phyloP scores from a whole-genome alignment of 2,888 invertebrate species.

The Harmothoe impar region DNA sequence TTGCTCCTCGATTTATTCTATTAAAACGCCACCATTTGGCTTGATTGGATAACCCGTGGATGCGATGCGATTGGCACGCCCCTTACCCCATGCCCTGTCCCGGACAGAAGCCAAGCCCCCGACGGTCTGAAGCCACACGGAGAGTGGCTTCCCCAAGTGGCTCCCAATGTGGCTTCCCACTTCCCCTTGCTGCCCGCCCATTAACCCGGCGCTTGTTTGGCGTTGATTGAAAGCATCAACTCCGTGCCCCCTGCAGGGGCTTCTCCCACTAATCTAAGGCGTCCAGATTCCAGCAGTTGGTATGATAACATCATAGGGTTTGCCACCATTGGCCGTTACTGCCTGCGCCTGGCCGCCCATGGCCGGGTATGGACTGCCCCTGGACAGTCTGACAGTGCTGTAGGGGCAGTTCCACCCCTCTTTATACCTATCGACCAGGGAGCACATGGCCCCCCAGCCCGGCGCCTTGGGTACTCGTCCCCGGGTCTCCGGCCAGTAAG shows the following conservation, averaged over 20 bases:
- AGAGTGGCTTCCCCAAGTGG: not conserved
- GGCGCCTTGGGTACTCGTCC: not conserved
- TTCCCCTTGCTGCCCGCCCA: slow-evolving; percentile 18
- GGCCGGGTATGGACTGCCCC: not conserved
- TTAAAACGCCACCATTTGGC: slow-evolving; percentile 52
- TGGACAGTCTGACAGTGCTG: not conserved
- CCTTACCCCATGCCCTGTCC: not conserved
- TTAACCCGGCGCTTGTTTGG: slow-evolving; percentile 53
- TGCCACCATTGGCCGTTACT: not conserved
- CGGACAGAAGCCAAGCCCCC: not conserved
- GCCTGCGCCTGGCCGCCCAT: not conserved
- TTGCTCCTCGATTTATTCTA: slow-evolving; percentile 57
- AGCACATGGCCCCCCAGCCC: not conserved
- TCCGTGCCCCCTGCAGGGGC: slow-evolving; percentile 21
- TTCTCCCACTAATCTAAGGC: not conserved
- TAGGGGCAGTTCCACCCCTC: not conserved
- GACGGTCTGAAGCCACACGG: not conserved
- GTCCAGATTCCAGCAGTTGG: slow-evolving; percentile 21
- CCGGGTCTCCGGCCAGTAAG: not conserved
- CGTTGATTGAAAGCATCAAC: slow-evolving; percentile 46
- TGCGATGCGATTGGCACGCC: slow-evolving; percentile 40
- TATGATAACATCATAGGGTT: slow-evolving; percentile 52
- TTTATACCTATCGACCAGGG: slow-evolving; percentile 32
- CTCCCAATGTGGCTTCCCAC: slow-evolving; percentile 24
- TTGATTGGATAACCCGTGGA: slow-evolving; percentile 60